Percentiles rank a stretch among this genome's conserved stretches.
Evolutionary conservation across 2,113 vertebrate genomes (phyloP).

Genomic region (Ceyx margarethae): DNA sequence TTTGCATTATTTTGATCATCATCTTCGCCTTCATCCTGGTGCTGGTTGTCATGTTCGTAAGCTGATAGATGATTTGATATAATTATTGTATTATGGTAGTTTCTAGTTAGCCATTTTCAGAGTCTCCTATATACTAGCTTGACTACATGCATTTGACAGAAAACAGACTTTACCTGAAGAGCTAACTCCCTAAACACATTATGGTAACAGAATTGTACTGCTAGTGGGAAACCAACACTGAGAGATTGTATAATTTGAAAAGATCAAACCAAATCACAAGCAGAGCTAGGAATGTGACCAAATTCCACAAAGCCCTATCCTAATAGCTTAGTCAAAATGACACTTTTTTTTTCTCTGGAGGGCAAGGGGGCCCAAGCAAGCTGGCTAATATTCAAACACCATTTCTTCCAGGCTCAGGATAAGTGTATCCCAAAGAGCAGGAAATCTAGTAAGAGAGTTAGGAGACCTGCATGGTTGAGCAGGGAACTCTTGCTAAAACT

Average conservation of each 20-base stretch:
- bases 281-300: background rate
- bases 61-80: conserved; percentile 51
- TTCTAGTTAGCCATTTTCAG: background rate
- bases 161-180: background rate
- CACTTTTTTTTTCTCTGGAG: background rate
- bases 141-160: fast-evolving
- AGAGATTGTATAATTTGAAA: background rate
- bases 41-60: conserved; percentile 76
- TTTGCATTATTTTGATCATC: conserved; percentile 70
- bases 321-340: background rate
- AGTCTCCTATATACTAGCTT: background rate
- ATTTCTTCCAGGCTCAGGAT: no score
- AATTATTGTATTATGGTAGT: background rate
- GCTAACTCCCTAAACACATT: background rate
- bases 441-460: no score
- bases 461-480: no score
- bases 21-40: conserved; percentile 75
- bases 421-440: no score
- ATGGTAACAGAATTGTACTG: background rate
- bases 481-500: no score
- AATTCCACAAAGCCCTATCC: background rate
- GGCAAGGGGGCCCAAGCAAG: no score
- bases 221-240: background rate
- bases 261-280: background rate
- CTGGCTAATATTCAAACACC: no score